Base-by-base conservation (phyloP, 2,797 vertebrate species). In the Pantherophis alleghaniensis region DNA sequence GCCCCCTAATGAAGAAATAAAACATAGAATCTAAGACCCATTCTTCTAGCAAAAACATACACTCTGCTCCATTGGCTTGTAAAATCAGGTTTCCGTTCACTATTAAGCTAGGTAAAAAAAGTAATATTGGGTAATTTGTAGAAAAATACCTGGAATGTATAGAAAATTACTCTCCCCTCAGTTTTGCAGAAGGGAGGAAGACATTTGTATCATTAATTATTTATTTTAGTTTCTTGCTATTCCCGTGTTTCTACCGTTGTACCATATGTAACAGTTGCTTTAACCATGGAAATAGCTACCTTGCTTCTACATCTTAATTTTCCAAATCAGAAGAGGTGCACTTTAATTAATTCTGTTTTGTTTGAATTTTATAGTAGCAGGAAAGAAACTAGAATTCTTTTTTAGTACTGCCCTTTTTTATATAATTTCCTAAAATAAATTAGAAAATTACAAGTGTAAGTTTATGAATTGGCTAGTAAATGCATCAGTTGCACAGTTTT, bases 1-100 rank as follows among this genome's bases (percentile, higher is more conserved):
- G 97, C 93, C 91, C 97, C 94, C 98, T 99, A 98, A 99, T 99
- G 98, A 98, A 98, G 97, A 98, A 98, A 98, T 98, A 98, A 98
- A 98, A 98, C 95, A 96, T 96, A 97, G 97, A 97, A 97, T 97
- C 97, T 94, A 94, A 97, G 97, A 97, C 96, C 96, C 97, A 97
- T 97, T 98, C 97, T 97, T 98, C 96, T 97, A 96, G 97, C 96
- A 96, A 97, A 97, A 96, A 97, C 96, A 97, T 95, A 97, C 96
- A 97, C 96, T 97, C 94, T 98, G 98, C 98, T 98, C 96, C 97
- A 98, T 93, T 98, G 98, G 96, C 95, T 97, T 98, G 97, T 98
- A 98, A 98, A 98, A 98, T 98, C 98, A 97, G 95, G 96, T 98
- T 98, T 98, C 96, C 97, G 96, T 97, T 97, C 97, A 96, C 96